Evolutionary conservation across 2,888 invertebrate genomes (phyloP).

Genomic region (Agapostemon virescens): DNA sequence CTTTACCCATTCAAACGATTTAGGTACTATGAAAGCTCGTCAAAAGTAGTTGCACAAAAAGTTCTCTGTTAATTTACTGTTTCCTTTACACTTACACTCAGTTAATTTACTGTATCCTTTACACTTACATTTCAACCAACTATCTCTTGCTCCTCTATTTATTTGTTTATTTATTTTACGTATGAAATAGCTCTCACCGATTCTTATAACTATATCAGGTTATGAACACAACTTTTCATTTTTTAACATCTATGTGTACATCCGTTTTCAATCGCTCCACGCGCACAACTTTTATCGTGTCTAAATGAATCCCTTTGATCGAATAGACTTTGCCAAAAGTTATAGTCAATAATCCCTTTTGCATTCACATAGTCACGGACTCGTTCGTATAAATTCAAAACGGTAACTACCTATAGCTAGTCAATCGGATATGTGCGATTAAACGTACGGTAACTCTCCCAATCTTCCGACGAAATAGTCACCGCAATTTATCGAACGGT

Average conservation of each 20-base stretch:
- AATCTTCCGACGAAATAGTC: not conserved
- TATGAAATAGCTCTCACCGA: too few species aligned
- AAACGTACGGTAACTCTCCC: not conserved
- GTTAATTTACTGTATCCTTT: too few species aligned
- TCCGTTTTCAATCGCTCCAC: not conserved
- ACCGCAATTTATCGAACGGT: constrained; percentile 2
- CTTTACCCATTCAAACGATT: too few species aligned
- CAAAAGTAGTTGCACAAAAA: too few species aligned
- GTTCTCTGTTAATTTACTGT: too few species aligned
- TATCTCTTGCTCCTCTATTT: not conserved
- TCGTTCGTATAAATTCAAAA: constrained; percentile 2
- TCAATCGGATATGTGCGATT: not conserved
- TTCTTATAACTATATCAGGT: not conserved
- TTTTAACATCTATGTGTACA: too few species aligned
- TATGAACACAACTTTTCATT: too few species aligned
- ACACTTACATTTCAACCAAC: not conserved
- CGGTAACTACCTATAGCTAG: not conserved
- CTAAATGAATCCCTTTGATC: not conserved
- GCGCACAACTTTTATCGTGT: not conserved
- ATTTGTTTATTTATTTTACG: not conserved
- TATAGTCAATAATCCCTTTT: not conserved
- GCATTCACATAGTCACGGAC: not conserved
- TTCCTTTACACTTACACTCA: too few species aligned
- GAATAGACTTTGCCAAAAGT: not conserved
- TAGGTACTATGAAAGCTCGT: too few species aligned